Base-by-base conservation (phyloP, 2,797 vertebrate genomes). In the Rhynchotus rufescens region DNA sequence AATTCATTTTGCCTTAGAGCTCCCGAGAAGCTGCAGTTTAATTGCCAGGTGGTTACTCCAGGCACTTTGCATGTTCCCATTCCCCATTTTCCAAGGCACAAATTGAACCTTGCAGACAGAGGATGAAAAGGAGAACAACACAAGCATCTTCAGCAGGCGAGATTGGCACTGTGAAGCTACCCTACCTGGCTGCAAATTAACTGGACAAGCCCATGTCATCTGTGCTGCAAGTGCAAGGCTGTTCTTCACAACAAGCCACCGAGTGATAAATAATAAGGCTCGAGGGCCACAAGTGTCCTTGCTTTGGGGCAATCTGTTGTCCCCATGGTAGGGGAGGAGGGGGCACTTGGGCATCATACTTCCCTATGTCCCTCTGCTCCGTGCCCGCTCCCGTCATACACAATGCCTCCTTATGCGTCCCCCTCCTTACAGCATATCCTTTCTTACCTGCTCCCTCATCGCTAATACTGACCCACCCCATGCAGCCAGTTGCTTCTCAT, bases 41-140 rank as follows among this genome's bases (percentile, higher is more conserved):
- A 93, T 45, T 92, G 47, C 76, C 76, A 89, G 75, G 86, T 56
- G 78, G 52, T 79, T 95, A 80, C 92, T 94, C 59, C 88, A 88
- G 76, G 38, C 74, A 61, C 52, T 81, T 73, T 56, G 80, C 69
- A 28, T 73, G 74, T 83, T 94, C 95, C 82, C 67, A 84, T 82
- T 93, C 72, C 57, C 81, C 15, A 21, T 88, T 89, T 79, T 57
- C 85, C 69, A 30, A 42, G 64, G 64, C 61, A 81, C 68, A 86
- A 74, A 79, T 49, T 36, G 71, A 92, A 57, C 56, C 52, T 87
- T 65, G 49, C 76, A 59, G 62, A 69, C n/a, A 72, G 28, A 5
- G 30, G 40, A 10, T 57, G 14, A 40, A 38, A 42, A 61, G 64
- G 68, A 2, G 32, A 64, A n/a, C 5, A 64, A 56, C 10, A 47